Percentiles rank a stretch among this genome's conserved stretches.
Evolutionary conservation across 1,140 invertebrate species (phyloP).

Genomic region (Rhyzopertha dominica): DNA sequence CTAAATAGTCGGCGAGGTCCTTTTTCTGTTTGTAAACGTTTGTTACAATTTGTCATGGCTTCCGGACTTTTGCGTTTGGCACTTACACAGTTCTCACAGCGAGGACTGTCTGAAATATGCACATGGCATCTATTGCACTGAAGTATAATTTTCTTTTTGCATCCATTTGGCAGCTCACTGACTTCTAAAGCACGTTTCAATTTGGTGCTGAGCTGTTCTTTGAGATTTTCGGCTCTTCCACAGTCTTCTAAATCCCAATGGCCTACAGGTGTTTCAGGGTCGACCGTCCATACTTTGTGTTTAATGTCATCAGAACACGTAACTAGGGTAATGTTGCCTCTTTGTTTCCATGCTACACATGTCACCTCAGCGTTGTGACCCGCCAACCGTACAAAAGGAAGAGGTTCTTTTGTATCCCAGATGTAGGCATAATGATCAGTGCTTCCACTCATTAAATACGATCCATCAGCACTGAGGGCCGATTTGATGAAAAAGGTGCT

Average conservation of each 20-base stretch:
- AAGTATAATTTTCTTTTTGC: no score
- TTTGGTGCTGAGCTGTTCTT: no score
- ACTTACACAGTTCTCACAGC: no score
- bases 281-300: conserved; percentile 70
- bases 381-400: conserved; percentile 60
- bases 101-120: no score
- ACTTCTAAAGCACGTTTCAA: no score
- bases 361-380: conserved; percentile 81
- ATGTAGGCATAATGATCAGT: conserved; percentile 79
- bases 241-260: conserved; percentile 47
- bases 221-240: conserved; percentile 56
- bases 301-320: conserved; percentile 77
- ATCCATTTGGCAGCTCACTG: no score
- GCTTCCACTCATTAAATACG: conserved; percentile 77
- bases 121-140: no score
- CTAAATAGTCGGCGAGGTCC: no score
- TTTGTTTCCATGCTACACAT: conserved; percentile 70
- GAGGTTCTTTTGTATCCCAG: conserved; percentile 64
- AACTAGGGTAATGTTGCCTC: conserved; percentile 55
- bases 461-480: conserved; percentile 70
- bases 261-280: conserved; percentile 50
- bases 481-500: conserved; percentile 79
- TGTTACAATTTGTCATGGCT: no score
- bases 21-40: no score
- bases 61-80: no score